Percentiles rank a stretch among this genome's conserved stretches.
Evolutionary conservation across 2,113 vertebrate species (phyloP).

Genomic region (Apeltes quadracus): DNA sequence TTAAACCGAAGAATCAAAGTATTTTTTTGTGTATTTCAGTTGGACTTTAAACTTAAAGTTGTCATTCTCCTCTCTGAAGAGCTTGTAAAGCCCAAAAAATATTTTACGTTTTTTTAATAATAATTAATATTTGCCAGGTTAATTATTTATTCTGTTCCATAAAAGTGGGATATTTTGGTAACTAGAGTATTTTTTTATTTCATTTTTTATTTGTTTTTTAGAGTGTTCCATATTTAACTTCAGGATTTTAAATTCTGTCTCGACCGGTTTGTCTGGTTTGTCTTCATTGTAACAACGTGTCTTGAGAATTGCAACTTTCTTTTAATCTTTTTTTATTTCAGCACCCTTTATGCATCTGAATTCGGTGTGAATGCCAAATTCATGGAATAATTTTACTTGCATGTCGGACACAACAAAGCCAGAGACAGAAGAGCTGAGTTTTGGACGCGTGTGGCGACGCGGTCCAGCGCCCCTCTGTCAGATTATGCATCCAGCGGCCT

Average conservation of each 20-base stretch:
- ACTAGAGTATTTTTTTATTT: not conserved
- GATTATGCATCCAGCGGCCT: slow-evolving; percentile 12
- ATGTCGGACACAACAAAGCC: slow-evolving; percentile 59
- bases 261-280: slow-evolving; percentile 5
- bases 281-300: slow-evolving; percentile 37
- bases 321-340: slow-evolving; percentile 36
- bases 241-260: slow-evolving; percentile 33
- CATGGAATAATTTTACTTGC: slow-evolving; percentile 69
- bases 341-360: slow-evolving; percentile 62
- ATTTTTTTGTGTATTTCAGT: not conserved
- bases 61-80: slow-evolving; percentile 3
- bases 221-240: not conserved
- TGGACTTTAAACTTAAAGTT: slow-evolving; percentile 39
- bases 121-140: slow-evolving; percentile 10
- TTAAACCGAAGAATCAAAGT: not conserved
- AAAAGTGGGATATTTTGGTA: slow-evolving; percentile 1
- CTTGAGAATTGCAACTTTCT: slow-evolving; percentile 42
- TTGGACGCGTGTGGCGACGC: slow-evolving; percentile 6
- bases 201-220: not conserved
- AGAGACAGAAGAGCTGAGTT: slow-evolving; percentile 36
- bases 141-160: slow-evolving; percentile 3
- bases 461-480: not conserved
- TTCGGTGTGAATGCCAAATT: slow-evolving; percentile 63
- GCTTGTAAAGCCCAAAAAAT: not conserved
- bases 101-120: slow-evolving; percentile 24